phyloP scores from a whole-genome alignment of 2,888 invertebrate species.

The Nymphalis c-album region DNA sequence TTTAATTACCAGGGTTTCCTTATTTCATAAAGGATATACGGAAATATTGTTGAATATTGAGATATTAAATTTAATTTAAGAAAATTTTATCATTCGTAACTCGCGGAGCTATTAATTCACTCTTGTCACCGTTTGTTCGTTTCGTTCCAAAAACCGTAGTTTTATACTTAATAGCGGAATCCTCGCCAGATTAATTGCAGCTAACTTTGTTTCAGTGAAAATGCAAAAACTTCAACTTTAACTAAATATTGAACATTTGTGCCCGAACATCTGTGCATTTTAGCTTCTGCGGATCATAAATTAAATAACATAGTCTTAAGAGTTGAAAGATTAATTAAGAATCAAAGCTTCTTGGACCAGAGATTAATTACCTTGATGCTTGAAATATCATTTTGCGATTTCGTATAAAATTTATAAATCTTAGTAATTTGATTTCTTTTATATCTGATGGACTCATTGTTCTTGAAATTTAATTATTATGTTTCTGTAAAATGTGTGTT shows the following conservation, averaged over 20 bases:
- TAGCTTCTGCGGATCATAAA: conserved; percentile 23
- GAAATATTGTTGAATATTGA: background rate
- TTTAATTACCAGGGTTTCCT: background rate
- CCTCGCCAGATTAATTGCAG: conserved; percentile 25
- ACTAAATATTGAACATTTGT: conserved; percentile 37
- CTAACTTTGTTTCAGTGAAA: conserved; percentile 28
- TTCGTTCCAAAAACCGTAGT: conserved; percentile 11
- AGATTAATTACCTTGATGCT: conserved; percentile 5
- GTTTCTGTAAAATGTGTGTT: too few species aligned
- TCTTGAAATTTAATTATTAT: too few species aligned
- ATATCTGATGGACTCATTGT: too few species aligned
- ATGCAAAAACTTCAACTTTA: conserved; percentile 29
- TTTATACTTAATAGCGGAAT: conserved; percentile 25
- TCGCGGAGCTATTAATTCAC: conserved; percentile 4
- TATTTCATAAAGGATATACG: background rate
- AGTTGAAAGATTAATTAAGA: conserved; percentile 14
- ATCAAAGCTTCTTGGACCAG: background rate
- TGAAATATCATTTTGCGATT: background rate
- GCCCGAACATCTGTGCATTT: conserved; percentile 32
- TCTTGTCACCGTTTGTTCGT: conserved; percentile 13
- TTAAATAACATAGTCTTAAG: conserved; percentile 17
- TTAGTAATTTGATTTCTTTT: background rate
- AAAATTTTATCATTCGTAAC: conserved; percentile 2
- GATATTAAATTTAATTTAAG: background rate
- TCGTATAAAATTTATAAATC: background rate